phyloP scores from a whole-genome alignment of 1,140 invertebrate genomes.

The Pseudomyrmex cubaensis region DNA sequence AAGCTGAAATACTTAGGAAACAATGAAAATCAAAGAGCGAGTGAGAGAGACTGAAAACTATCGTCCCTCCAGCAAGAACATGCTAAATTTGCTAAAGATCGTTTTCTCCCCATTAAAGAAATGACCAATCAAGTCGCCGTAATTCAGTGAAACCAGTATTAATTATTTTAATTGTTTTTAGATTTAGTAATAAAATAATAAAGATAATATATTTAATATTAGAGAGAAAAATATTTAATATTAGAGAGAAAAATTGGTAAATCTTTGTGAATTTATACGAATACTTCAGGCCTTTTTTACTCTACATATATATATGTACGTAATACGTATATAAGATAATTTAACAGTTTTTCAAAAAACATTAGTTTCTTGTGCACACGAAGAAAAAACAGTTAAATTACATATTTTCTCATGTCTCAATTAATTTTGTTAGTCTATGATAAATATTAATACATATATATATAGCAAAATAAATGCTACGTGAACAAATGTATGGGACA shows the following conservation, averaged over 20 bases:
- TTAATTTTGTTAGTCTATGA: not conserved
- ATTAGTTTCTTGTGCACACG: conserved; percentile 20
- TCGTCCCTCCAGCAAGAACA: conserved; percentile 78
- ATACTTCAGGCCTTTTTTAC: not conserved
- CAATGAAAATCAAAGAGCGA: conserved; percentile 77
- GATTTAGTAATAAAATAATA: too few species aligned
- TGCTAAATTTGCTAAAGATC: conserved; percentile 65
- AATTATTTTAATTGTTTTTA: conserved; percentile 30
- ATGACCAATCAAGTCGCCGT: conserved; percentile 16
- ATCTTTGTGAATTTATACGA: not conserved
- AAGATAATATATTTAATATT: too few species aligned
- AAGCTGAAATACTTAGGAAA: conserved; percentile 80
- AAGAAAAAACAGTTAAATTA: too few species aligned
- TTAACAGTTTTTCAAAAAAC: not conserved
- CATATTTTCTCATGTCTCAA: not conserved
- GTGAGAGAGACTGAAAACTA: conserved; percentile 67
- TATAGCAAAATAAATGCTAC: conserved; percentile 8
- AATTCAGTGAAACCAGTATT: conserved; percentile 57
- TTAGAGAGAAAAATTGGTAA: not conserved
- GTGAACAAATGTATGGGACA: conserved; percentile 44
- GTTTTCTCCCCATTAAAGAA: conserved; percentile 28
- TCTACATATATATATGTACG: too few species aligned
- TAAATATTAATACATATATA: conserved; percentile 9
- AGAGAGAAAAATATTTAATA: not conserved
- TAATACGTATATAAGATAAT: too few species aligned